phyloP scores from a whole-genome alignment of 2,797 vertebrate genomes.

The Anomalospiza imberbis region DNA sequence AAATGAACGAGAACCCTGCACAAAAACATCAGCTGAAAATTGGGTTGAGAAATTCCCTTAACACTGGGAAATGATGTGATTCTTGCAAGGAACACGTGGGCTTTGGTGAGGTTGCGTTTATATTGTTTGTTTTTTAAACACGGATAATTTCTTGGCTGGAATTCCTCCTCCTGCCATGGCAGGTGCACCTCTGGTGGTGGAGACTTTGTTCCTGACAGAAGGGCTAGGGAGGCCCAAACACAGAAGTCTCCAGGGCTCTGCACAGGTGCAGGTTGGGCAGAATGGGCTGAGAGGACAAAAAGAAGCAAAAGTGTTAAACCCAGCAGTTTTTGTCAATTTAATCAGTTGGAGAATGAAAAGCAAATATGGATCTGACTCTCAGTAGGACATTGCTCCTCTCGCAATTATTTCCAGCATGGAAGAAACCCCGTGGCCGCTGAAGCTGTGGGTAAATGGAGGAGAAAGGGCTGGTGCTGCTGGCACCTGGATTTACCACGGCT shows the following conservation, averaged over 20 bases:
- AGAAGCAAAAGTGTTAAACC: background rate
- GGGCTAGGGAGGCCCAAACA: background rate
- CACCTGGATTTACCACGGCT: rapidly evolving
- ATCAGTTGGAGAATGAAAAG: background rate
- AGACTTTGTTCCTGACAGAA: background rate
- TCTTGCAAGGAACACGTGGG: rapidly evolving
- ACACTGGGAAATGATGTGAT: rapidly evolving
- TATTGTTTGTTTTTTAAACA: background rate
- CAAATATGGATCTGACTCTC: background rate
- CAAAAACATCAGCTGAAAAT: background rate
- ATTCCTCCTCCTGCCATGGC: background rate
- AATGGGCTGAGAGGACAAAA: background rate
- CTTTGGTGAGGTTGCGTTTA: background rate
- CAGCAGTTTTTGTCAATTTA: background rate
- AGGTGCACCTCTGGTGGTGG: background rate
- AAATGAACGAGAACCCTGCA: rapidly evolving
- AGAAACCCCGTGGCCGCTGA: background rate
- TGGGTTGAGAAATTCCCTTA: background rate
- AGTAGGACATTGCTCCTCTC: background rate
- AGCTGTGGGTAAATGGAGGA: background rate
- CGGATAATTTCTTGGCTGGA: background rate
- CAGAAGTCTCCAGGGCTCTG: background rate
- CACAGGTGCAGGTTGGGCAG: background rate
- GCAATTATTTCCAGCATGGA: background rate
- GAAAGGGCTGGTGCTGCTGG: background rate